These are phyloP conservation scores for Uromys caudimaculatus DNA, from an alignment of 2,797 vertebrate species.

Conservation along the genomic window DNA sequence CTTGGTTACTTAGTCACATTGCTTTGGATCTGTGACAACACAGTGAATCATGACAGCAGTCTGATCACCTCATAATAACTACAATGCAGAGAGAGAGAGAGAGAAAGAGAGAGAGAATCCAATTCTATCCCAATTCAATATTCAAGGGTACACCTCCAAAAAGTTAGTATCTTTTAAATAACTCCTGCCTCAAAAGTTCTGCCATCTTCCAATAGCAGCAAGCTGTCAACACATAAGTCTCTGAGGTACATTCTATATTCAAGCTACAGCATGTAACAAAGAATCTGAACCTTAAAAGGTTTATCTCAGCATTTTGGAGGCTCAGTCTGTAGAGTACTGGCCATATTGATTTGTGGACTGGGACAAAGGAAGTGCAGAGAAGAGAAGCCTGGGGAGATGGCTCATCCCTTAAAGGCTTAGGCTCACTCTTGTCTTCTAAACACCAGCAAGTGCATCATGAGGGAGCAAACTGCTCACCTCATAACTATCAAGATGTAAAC, in stretches of 20 bases:
- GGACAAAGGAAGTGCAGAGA: background rate
- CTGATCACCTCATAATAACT: background rate
- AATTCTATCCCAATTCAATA: background rate
- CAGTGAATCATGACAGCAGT: background rate
- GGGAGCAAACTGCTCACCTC: background rate
- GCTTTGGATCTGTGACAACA: background rate
- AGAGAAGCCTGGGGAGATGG: background rate
- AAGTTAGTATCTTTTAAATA: background rate
- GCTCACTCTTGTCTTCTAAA: background rate
- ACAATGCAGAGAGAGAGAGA: background rate
- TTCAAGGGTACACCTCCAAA: background rate
- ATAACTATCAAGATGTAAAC: background rate
- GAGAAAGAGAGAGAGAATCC: background rate
- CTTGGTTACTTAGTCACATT: background rate
- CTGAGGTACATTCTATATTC: background rate
- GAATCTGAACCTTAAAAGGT: background rate
- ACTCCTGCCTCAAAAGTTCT: background rate
- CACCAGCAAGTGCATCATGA: background rate
- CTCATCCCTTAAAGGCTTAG: background rate
- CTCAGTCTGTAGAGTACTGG: background rate
- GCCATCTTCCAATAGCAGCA: background rate
- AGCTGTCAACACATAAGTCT: background rate
- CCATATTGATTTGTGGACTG: background rate
- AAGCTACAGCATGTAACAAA: background rate
- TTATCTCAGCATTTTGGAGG: background rate